Percentiles rank a stretch among this genome's conserved stretches.
Conservation (phyloP, 2,113 vertebrate genomes). For the Morone saxatilis region DNA sequence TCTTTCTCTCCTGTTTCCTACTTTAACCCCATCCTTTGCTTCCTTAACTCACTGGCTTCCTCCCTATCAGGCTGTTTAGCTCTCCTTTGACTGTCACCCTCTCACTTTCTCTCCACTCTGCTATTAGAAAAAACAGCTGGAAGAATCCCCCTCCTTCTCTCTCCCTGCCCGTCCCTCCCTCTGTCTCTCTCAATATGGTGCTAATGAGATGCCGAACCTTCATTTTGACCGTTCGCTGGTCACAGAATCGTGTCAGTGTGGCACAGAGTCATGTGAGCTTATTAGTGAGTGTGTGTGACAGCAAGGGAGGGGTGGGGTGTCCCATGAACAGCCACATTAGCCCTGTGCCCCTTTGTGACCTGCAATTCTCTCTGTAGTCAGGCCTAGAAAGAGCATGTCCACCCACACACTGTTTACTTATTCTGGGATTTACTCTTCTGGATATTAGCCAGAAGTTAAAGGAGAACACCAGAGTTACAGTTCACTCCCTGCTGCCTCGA, state of each 20-base stretch:
- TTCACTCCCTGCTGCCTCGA: constrained; percentile 11
- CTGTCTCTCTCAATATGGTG: constrained; percentile 79
- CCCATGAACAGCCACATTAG: constrained; percentile 44
- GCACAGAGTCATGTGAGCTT: constrained; percentile 70
- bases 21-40: constrained; percentile 61
- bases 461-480: neutral
- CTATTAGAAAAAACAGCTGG: constrained; percentile 76
- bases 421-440: constrained; percentile 29
- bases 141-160: constrained; percentile 66
- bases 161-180: constrained; percentile 57
- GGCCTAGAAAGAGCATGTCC: constrained; percentile 47
- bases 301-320: neutral
- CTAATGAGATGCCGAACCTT: constrained; percentile 79
- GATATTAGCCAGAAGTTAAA: constrained; percentile 30
- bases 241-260: constrained; percentile 72
- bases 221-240: constrained; percentile 63
- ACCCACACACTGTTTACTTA: constrained; percentile 30
- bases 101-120: constrained; percentile 52
- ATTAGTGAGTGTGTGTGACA: constrained; percentile 75
- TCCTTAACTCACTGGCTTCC: constrained; percentile 27
- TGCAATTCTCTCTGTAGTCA: constrained; percentile 33
- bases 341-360: constrained; percentile 52
- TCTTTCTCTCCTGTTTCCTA: constrained; percentile 36
- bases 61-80: constrained; percentile 31
- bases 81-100: constrained; percentile 41